These are phyloP conservation scores for Ophthalmolycus amberensis DNA, from an alignment of 2,113 vertebrate species.

Conservation along the genomic window DNA sequence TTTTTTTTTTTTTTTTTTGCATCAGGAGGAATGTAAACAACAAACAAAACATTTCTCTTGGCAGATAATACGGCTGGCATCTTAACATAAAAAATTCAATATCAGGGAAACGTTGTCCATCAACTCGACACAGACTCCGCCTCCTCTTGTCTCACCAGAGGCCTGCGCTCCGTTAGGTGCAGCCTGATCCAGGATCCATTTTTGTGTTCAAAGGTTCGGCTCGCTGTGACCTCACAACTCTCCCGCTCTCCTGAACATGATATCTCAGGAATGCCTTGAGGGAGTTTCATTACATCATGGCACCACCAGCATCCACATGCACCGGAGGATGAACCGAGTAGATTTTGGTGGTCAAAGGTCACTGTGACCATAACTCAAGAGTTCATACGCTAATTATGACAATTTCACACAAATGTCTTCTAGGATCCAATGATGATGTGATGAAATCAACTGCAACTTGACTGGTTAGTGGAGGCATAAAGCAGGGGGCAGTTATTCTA, in stretches of 20 bases:
- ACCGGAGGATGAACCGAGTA: neutral
- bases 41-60: neutral
- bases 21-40: neutral
- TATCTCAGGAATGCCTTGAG: too few species aligned
- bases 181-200: neutral
- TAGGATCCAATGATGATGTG: neutral
- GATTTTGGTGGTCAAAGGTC: neutral
- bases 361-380: neutral
- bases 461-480: neutral
- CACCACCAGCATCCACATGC: neutral
- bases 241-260: neutral
- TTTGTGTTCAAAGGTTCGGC: neutral
- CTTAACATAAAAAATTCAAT: neutral
- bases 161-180: neutral
- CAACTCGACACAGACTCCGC: neutral
- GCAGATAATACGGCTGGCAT: neutral
- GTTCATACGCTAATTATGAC: neutral
- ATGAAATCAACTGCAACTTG: neutral
- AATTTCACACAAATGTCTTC: neutral
- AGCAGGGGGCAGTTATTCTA: neutral
- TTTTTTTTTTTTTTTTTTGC: neutral
- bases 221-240: neutral
- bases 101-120: neutral
- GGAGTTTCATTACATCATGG: too few species aligned
- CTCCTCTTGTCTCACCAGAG: neutral